Percentiles rank a stretch among this genome's conserved stretches.
phyloP scores from a whole-genome alignment of 2,888 invertebrate genomes.

The Apotomis turbidana region DNA sequence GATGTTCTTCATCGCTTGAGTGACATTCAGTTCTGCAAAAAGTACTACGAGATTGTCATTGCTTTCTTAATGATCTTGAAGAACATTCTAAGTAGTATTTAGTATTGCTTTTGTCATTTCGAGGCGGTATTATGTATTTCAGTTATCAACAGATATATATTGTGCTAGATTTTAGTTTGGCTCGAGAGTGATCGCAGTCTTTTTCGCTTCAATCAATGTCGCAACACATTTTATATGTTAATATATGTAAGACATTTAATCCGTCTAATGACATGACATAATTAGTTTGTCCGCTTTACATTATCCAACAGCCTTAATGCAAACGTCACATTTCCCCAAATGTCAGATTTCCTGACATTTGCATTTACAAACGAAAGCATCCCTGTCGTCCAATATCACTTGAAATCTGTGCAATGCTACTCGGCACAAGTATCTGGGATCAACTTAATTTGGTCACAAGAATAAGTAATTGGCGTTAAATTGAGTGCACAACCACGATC shows the following conservation, averaged over 20 bases:
- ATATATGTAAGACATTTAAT: neutral
- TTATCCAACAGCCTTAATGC: neutral
- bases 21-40: too few relatives aligned
- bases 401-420: neutral
- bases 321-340: constrained; percentile 17
- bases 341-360: constrained; percentile 29
- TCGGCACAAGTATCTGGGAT: neutral
- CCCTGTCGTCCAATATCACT: constrained; percentile 1
- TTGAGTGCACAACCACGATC: constrained; percentile 27
- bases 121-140: too few relatives aligned
- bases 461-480: constrained; percentile 28
- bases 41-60: too few relatives aligned
- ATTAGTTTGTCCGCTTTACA: constrained; percentile 14
- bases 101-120: too few relatives aligned
- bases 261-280: constrained; percentile 15
- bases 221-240: too few relatives aligned
- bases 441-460: constrained; percentile 1
- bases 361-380: constrained; percentile 21
- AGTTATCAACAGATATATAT: too few relatives aligned
- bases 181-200: too few relatives aligned
- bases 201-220: too few relatives aligned
- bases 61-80: too few relatives aligned
- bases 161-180: too few relatives aligned
- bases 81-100: too few relatives aligned
- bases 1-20: too few relatives aligned